phyloP scores from a whole-genome alignment of 2,113 vertebrate species.

The Cinclus cinclus region DNA sequence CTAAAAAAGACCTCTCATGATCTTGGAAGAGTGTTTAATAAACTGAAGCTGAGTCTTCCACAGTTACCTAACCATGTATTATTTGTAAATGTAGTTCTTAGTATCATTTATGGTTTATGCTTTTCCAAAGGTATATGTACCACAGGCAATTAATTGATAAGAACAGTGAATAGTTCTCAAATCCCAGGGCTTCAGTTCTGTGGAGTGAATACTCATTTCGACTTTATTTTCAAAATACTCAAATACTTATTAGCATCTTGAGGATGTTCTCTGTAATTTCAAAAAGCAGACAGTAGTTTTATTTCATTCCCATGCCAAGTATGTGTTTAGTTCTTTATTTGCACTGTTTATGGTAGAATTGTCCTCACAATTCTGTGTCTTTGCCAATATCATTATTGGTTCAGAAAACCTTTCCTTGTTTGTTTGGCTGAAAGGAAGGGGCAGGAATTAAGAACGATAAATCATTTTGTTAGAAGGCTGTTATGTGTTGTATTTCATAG shows the following conservation, averaged over 20 bases:
- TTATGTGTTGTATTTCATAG: neutral
- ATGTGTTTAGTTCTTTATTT: neutral
- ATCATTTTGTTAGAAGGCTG: neutral
- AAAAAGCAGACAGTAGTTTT: neutral
- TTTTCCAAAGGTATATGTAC: neutral
- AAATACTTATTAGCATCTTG: neutral
- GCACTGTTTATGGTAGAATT: neutral
- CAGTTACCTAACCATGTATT: neutral
- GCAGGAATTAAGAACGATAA: neutral
- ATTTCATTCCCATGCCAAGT: neutral
- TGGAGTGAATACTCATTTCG: neutral
- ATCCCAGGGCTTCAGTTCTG: neutral
- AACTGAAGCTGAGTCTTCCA: neutral
- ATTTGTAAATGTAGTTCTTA: neutral
- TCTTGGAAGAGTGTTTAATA: neutral
- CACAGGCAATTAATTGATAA: neutral
- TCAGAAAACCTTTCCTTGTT: conserved; percentile 34
- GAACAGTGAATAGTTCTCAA: neutral
- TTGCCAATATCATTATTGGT: conserved; percentile 29
- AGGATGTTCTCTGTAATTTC: neutral
- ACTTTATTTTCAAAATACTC: neutral
- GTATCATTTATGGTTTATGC: neutral
- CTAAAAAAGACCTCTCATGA: neutral
- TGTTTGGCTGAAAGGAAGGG: conserved; percentile 6
- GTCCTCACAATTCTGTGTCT: neutral